Conservation (phyloP, 2,797 vertebrate genomes). For the Cacajao melanocephalus region DNA sequence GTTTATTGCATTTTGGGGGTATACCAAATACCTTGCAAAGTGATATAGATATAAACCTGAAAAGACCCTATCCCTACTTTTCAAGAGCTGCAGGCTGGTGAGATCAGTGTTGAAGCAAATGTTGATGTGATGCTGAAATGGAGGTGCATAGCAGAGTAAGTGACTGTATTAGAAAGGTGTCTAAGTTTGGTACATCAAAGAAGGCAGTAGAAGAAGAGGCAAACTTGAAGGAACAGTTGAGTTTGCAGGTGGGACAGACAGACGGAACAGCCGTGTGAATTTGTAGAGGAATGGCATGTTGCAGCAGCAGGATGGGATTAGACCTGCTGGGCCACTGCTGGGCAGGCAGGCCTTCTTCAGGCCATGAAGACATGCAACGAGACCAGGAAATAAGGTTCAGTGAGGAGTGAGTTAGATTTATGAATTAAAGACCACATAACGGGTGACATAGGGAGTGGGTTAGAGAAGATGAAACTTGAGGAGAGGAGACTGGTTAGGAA, state of each 20-base stretch:
- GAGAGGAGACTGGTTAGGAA: neutral
- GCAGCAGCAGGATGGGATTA: neutral
- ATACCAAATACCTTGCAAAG: too few relatives aligned
- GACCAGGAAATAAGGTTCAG: neutral
- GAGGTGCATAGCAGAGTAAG: neutral
- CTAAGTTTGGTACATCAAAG: neutral
- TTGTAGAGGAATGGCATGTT: neutral
- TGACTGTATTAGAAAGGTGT: neutral
- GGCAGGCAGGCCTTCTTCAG: neutral
- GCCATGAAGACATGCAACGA: rapidly evolving
- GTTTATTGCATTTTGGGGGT: neutral
- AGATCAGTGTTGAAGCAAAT: neutral
- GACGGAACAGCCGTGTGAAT: neutral
- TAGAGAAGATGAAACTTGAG: neutral
- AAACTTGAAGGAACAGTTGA: neutral
- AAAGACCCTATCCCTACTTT: neutral
- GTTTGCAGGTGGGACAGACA: neutral
- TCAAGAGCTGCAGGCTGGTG: neutral
- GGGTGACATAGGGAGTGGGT: neutral
- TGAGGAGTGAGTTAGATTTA: neutral
- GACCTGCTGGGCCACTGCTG: neutral
- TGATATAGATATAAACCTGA: neutral
- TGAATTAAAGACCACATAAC: neutral
- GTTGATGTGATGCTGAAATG: neutral
- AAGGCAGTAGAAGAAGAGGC: neutral